These are phyloP conservation scores for Limanda limanda DNA, from an alignment of 2,113 vertebrate genomes.

Conservation along the genomic window DNA sequence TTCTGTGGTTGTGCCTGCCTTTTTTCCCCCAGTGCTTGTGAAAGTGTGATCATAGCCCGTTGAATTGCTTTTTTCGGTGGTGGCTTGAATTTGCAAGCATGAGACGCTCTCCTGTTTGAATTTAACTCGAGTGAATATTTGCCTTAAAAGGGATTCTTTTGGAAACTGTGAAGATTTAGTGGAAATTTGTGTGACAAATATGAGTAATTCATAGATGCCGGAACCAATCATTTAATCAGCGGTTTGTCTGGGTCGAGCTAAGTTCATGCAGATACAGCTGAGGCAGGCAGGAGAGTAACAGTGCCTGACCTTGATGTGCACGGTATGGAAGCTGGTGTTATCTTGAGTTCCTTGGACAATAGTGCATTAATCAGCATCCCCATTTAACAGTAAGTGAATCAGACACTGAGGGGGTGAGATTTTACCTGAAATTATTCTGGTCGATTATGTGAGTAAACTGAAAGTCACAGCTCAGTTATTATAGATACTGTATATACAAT, in stretches of 20 bases:
- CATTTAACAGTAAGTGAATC: constrained; percentile 7
- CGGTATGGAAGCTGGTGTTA: constrained; percentile 1
- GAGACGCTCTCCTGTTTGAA: not conserved
- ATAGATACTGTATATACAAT: not conserved
- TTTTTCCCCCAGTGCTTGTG: constrained; percentile 10
- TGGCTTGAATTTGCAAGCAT: constrained; percentile 16
- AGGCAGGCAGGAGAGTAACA: not conserved
- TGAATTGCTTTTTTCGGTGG: constrained; percentile 13
- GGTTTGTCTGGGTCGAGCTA: not conserved
- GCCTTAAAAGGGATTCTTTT: not conserved
- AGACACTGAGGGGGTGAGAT: not conserved
- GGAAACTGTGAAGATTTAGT: not conserved
- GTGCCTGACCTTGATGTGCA: not conserved
- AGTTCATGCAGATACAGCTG: constrained; percentile 21
- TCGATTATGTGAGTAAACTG: not conserved
- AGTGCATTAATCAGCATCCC: constrained; percentile 7
- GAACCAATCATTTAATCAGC: not conserved
- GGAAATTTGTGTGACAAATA: not conserved
- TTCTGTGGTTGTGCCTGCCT: not conserved
- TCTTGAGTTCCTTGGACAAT: not conserved
- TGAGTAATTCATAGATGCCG: constrained; percentile 1
- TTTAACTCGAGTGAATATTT: not conserved
- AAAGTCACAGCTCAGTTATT: not conserved
- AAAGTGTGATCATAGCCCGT: constrained; percentile 5
- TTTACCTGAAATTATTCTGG: constrained; percentile 7